Conservation (phyloP, 2,113 vertebrate genomes). For the Ochotona princeps region DNA sequence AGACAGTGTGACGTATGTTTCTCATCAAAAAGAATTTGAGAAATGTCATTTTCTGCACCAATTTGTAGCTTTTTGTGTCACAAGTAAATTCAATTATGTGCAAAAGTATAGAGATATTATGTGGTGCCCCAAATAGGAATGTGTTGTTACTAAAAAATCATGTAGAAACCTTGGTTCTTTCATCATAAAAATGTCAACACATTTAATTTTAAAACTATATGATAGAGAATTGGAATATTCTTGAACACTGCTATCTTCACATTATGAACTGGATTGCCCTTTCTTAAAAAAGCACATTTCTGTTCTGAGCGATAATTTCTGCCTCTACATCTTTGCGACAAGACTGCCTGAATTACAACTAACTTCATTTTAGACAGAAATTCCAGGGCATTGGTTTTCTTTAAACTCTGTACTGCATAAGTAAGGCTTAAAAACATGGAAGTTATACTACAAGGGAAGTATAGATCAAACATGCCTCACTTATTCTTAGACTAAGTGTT, state of each 20-base stretch:
- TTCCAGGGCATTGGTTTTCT: background rate
- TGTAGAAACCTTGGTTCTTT: background rate
- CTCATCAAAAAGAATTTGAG: background rate
- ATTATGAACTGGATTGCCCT: background rate
- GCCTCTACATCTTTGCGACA: background rate
- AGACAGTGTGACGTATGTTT: background rate
- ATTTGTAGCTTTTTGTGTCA: background rate
- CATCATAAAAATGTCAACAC: background rate
- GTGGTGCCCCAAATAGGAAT: background rate
- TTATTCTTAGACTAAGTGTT: background rate
- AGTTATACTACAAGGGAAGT: background rate
- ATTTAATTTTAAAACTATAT: conserved; percentile 30
- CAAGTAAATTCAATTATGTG: conserved; percentile 17
- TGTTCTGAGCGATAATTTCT: background rate
- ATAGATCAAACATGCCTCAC: background rate
- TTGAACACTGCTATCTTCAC: background rate
- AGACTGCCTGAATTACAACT: background rate
- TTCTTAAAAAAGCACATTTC: background rate
- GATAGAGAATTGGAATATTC: background rate
- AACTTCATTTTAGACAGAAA: background rate
- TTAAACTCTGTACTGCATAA: background rate
- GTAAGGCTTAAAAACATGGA: background rate
- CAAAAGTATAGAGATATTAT: background rate
- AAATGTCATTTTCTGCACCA: conserved; percentile 7
- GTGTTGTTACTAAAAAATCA: conserved; percentile 1